Conservation (phyloP, 2,888 invertebrate species). For the Tetramorium bicarinatum region DNA sequence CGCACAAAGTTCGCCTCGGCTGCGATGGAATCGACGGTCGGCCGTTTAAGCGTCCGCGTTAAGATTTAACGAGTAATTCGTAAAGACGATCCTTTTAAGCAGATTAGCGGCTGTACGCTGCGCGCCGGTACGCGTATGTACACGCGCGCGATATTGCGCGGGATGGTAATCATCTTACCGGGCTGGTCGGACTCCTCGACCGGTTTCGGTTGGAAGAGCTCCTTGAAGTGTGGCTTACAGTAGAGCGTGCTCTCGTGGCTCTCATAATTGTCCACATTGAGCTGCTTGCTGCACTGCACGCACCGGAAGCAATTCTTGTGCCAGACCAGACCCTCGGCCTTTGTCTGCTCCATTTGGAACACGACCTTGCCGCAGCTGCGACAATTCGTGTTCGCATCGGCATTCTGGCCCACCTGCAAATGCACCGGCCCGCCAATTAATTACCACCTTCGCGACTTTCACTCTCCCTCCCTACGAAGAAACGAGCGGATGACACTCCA, state of each 20-base stretch:
- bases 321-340: conserved; percentile 96
- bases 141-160: conserved; percentile 7
- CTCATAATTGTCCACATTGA: conserved; percentile 97
- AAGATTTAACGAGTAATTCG: conserved; percentile 43
- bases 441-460: conserved; percentile 1
- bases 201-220: conserved; percentile 96
- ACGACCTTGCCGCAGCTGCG: conserved; percentile 95
- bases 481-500: background rate
- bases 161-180: conserved; percentile 87
- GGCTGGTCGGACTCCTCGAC: conserved; percentile 91
- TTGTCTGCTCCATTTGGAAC: conserved; percentile 98
- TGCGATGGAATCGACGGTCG: background rate
- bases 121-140: conserved; percentile 13
- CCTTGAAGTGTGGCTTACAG: conserved; percentile 97
- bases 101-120: conserved; percentile 17
- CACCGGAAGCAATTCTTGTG: conserved; percentile 98
- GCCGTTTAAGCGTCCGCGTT: conserved; percentile 29
- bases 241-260: conserved; percentile 96
- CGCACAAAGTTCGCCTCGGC: conserved; percentile 11
- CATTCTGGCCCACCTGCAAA: conserved; percentile 84
- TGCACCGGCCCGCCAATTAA: conserved; percentile 47
- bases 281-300: conserved; percentile 95
- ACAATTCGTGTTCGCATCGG: conserved; percentile 90
- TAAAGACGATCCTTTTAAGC: conserved; percentile 50
- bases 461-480: background rate